Base-by-base conservation (phyloP, 1,140 invertebrate genomes). In the Pseudomyrmex gracilis region DNA sequence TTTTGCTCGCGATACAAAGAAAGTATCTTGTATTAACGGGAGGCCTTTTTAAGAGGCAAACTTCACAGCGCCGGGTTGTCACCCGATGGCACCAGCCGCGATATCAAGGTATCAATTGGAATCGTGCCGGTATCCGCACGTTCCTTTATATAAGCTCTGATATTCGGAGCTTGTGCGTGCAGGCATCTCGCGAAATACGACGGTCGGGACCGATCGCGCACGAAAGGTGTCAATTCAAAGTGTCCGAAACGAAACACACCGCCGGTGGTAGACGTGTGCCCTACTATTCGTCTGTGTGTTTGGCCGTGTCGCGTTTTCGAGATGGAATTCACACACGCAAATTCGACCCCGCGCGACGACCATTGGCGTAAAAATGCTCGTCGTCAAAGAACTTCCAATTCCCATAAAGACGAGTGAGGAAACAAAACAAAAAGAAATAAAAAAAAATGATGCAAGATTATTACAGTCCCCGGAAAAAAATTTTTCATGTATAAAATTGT, bases 191-290 rank as follows among this genome's bases (percentile, higher is more conserved):
- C 73, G 71, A 76, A 87, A 70, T 74, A 80, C 74, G 70, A 68
- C n/a, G 76, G 51, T 82, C 57, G 61, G 61, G 55, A 24, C 66
- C 47, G 24, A n/a, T 43, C 47, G 85, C 9, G 80, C 93, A 93
- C 92, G 93, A 90, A 92, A 93, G 88, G 84, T 91, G 92, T 93
- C 93, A 93, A 91, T 93, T 92, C 83, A 64, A 77, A 90, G 34
- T 83, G 88, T 85, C 71, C 88, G 58, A 91, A 67, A 77, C 84
- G 67, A 85, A 55, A 85, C 83, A 85, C 68, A 34, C 12, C 17
- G 45, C 43, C 24, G 47, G 60, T 66, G 78, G 77, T 78, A 88
- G 86, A 90, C 86, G 86, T 92, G 91, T 92, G 91, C 88, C 90
- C 91, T 85, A 92, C 77, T 92, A 91, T 92, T 74, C n/a, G 89